Base-by-base conservation (phyloP, 2,888 invertebrate genomes). In the Alcis repandata region DNA sequence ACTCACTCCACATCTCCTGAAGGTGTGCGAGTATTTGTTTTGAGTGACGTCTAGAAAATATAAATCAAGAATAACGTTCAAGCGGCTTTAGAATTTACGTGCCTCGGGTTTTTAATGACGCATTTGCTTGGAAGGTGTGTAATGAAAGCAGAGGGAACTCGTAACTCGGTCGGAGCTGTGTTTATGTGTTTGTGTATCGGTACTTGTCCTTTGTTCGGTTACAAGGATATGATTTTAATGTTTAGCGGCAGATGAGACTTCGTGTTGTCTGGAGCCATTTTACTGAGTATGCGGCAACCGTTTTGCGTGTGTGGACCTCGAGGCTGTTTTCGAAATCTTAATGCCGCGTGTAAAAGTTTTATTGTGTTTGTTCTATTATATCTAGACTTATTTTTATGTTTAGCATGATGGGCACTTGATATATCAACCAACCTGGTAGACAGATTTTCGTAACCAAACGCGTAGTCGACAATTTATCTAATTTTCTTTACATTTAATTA, bases 11-110 rank as follows among this genome's bases (percentile, higher is more conserved):
- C 75, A 70, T 73, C 67, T 62, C 71, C 62, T 68, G 73, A 68
- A 78, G 71, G 78, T 58, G 53, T 38, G 51, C n/a, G n/a, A 22
- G 53, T 54, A 78, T 82, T 85, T 85, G 85, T 86, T 82, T 78
- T 77, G 77, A 82, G 77, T 83, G 87, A 83, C 85, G 75, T 79
- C 71, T 63, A 67, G 67, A 60, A 82, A 83, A 82, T 84, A 88
- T 86, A 86, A 86, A 87, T 84, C 85, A 84, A 76, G 68, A 72
- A 67, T 76, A 76, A 75, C 74, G 68, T 69, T 68, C 58, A 68
- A 63, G 58, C 66, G 65, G 69, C 67, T 69, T 68, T 68, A 67
- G 51, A 71, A 69, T 70, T 59, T 66, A 58, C 68, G 40, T 58
- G 56, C 45, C 63, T 68, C 67, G 64, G 71, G 64, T 67, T 71